A percentile compares a stretch with the other conserved stretches of the same genome.
phyloP scores from a whole-genome alignment of 2,888 invertebrate species.

The Unio delphinus region DNA sequence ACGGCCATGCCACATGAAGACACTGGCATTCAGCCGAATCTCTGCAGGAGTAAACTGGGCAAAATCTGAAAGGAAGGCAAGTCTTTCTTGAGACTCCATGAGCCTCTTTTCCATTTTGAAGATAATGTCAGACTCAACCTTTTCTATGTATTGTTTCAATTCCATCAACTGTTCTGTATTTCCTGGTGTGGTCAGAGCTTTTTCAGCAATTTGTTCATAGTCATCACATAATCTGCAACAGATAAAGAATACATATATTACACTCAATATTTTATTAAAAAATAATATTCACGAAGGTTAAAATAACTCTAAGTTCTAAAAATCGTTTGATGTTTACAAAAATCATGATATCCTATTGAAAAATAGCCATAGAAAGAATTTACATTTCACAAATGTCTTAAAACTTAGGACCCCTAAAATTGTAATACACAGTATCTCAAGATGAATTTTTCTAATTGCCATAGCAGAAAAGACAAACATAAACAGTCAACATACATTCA shows the following conservation, averaged over 20 bases:
- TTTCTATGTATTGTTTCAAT: slow-evolving; percentile 83
- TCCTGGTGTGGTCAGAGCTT: slow-evolving; percentile 83
- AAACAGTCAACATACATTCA: too few relatives aligned
- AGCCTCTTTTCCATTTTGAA: slow-evolving; percentile 84
- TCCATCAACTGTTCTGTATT: slow-evolving; percentile 90
- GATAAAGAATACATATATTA: neutral
- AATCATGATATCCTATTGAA: too few relatives aligned
- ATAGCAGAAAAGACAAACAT: too few relatives aligned
- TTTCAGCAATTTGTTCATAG: slow-evolving; percentile 85
- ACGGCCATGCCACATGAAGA: slow-evolving; percentile 89
- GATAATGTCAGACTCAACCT: slow-evolving; percentile 81
- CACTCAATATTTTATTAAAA: too few relatives aligned
- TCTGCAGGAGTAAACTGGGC: slow-evolving; percentile 85
- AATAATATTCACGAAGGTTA: too few relatives aligned
- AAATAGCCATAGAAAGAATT: too few relatives aligned
- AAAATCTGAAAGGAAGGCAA: slow-evolving; percentile 88
- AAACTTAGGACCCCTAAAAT: too few relatives aligned
- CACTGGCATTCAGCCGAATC: slow-evolving; percentile 89
- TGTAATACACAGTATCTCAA: too few relatives aligned
- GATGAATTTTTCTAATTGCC: too few relatives aligned
- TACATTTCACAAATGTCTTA: too few relatives aligned
- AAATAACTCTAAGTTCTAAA: too few relatives aligned
- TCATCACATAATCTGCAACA: slow-evolving; percentile 83
- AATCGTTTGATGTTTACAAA: too few relatives aligned
- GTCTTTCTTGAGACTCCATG: slow-evolving; percentile 73